These are phyloP conservation scores for Plusia festucae DNA, from an alignment of 2,888 invertebrate species.

Conservation along the genomic window DNA sequence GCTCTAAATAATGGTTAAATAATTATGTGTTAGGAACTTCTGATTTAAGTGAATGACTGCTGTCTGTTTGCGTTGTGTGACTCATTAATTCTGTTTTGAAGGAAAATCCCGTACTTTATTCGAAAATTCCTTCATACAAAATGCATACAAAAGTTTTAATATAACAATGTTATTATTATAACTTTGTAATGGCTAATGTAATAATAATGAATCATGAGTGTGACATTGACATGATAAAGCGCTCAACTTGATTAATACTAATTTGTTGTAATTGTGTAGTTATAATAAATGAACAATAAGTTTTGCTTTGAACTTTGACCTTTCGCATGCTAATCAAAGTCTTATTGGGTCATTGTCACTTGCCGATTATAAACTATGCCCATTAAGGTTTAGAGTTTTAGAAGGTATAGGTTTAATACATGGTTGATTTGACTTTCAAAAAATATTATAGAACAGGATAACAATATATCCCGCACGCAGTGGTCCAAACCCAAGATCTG, in stretches of 20 bases:
- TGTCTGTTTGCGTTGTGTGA: too few species aligned
- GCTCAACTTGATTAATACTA: not conserved
- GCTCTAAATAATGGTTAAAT: not conserved
- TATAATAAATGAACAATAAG: slow-evolving; percentile 1
- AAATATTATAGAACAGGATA: too few species aligned
- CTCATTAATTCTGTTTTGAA: too few species aligned
- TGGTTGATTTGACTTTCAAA: too few species aligned
- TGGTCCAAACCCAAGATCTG: too few species aligned
- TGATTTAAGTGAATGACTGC: not conserved
- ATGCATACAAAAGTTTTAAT: too few species aligned
- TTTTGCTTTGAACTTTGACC: slow-evolving; percentile 4
- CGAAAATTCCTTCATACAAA: not conserved
- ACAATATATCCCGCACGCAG: too few species aligned
- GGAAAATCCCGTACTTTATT: not conserved
- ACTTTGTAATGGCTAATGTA: too few species aligned
- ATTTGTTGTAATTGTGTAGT: slow-evolving; percentile 1
- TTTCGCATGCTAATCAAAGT: slow-evolving; percentile 6
- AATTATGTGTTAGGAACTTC: not conserved
- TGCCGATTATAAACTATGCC: not conserved
- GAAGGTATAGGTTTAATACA: not conserved
- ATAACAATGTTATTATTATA: too few species aligned
- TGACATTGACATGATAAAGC: not conserved
- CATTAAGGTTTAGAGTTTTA: not conserved
- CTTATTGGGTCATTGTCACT: slow-evolving; percentile 6
- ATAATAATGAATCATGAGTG: not conserved